Percentiles rank a stretch among this genome's conserved stretches.
Conservation (phyloP, 2,797 vertebrate species). For the Rhabdophis nuchalis region DNA sequence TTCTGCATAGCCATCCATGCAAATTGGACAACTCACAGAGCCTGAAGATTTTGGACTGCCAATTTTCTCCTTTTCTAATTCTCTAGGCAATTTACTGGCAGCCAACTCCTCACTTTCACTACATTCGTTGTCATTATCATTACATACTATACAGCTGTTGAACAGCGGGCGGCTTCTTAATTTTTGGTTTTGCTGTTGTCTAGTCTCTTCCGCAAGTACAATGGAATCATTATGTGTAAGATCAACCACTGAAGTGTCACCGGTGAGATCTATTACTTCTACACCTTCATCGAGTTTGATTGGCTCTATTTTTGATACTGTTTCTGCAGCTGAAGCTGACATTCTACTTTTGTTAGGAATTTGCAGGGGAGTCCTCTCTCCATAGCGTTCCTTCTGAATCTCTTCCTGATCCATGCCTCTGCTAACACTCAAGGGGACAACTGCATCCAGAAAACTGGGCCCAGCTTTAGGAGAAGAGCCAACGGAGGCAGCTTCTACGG, state of each 20-base stretch:
- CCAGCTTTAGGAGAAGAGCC: background rate
- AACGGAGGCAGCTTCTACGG: background rate
- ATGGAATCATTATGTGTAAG: constrained; percentile 88
- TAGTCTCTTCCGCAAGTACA: constrained; percentile 71
- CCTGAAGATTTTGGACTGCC: constrained; percentile 36
- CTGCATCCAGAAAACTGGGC: background rate
- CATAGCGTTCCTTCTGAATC: background rate
- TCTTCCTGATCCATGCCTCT: background rate
- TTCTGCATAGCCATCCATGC: constrained; percentile 88
- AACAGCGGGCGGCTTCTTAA: background rate
- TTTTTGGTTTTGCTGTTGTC: background rate
- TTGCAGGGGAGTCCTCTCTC: background rate
- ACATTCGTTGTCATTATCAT: background rate
- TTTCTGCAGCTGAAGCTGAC: background rate
- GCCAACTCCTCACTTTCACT: background rate
- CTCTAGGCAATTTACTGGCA: background rate
- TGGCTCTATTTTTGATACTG: background rate
- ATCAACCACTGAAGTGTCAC: constrained; percentile 86
- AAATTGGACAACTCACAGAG: constrained; percentile 85
- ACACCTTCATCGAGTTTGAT: background rate
- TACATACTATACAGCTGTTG: background rate
- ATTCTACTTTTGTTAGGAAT: background rate
- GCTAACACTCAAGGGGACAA: background rate
- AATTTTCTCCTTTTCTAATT: background rate
- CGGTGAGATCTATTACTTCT: constrained; percentile 89